Evolutionary conservation across 1,140 invertebrate genomes (phyloP).

Genomic region (Drosophila mayri): DNA sequence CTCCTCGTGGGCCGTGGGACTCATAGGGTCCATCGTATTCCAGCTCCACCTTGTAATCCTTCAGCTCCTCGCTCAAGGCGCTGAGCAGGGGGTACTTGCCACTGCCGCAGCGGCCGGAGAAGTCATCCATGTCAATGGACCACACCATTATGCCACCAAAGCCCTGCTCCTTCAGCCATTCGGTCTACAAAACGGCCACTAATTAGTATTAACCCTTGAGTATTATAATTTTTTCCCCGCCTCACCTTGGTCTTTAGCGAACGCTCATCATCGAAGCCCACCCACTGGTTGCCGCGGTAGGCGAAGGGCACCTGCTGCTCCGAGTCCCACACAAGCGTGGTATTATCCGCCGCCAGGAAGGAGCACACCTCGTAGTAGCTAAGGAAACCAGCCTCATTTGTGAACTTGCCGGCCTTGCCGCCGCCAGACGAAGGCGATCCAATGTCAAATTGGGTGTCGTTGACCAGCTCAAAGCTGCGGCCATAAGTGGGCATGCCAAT

Average conservation of each 20-base stretch:
- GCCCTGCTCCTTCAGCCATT: conserved; percentile 96
- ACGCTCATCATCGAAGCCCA: conserved; percentile 97
- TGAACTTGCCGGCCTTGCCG: conserved; percentile 93
- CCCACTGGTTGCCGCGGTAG: conserved; percentile 96
- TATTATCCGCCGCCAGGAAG: conserved; percentile 95
- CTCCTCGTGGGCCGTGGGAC: conserved; percentile 88
- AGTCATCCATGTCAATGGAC: conserved; percentile 98
- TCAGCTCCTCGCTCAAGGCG: conserved; percentile 93
- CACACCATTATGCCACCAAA: conserved; percentile 99
- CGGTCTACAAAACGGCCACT: conserved; percentile 88
- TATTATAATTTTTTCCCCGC: not conserved
- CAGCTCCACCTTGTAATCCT: conserved; percentile 93
- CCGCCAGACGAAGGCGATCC: conserved; percentile 95
- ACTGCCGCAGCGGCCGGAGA: conserved; percentile 94
- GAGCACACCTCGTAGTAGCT: conserved; percentile 98
- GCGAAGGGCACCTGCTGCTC: conserved; percentile 98
- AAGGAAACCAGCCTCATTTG: conserved; percentile 95
- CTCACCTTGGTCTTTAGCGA: conserved; percentile 96
- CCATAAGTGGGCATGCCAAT: conserved; percentile 98
- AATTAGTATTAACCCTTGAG: not conserved
- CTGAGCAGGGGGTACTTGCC: conserved; percentile 96
- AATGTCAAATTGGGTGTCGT: conserved; percentile 95
- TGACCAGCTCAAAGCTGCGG: conserved; percentile 96
- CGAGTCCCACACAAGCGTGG: conserved; percentile 97
- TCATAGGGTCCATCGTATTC: conserved; percentile 95